Percentiles rank a stretch among this genome's conserved stretches.
Conservation (phyloP, 1,140 invertebrate genomes). For the Ctenoplectra terminalis region DNA sequence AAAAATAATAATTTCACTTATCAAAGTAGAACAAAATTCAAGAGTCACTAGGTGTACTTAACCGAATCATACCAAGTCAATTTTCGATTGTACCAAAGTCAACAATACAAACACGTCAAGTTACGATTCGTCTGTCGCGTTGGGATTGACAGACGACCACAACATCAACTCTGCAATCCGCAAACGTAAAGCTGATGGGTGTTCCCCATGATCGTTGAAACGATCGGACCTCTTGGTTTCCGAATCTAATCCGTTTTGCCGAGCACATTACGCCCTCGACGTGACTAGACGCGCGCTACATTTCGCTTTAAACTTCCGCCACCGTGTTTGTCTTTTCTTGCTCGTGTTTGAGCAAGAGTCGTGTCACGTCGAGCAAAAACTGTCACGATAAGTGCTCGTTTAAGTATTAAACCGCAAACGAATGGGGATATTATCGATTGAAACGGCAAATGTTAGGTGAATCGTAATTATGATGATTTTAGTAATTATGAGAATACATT, state of each 20-base stretch:
- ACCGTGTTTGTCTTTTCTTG: not conserved
- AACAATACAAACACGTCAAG: constrained; percentile 19
- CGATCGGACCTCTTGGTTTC: constrained; percentile 18
- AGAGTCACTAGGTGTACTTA: not conserved
- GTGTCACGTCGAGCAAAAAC: not conserved
- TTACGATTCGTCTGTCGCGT: too few relatives aligned
- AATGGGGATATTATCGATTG: too few relatives aligned
- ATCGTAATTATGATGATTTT: not conserved
- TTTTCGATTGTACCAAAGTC: not conserved
- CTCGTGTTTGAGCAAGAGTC: not conserved
- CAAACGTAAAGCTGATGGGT: constrained; percentile 61
- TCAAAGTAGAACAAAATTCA: too few relatives aligned
- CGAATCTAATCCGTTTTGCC: constrained; percentile 51
- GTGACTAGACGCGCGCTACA: not conserved
- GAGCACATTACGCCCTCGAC: constrained; percentile 44
- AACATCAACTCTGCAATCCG: constrained; percentile 58
- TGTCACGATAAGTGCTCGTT: not conserved
- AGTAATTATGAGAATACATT: not conserved
- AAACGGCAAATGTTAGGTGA: too few relatives aligned
- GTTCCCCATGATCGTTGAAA: not conserved
- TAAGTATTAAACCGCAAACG: not conserved
- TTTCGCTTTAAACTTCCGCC: constrained; percentile 1
- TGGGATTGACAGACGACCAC: constrained; percentile 64
- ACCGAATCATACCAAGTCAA: not conserved
- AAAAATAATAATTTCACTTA: too few relatives aligned